Base-by-base conservation (phyloP, 1,140 invertebrate species). In the Aphelinus atriplicis region DNA sequence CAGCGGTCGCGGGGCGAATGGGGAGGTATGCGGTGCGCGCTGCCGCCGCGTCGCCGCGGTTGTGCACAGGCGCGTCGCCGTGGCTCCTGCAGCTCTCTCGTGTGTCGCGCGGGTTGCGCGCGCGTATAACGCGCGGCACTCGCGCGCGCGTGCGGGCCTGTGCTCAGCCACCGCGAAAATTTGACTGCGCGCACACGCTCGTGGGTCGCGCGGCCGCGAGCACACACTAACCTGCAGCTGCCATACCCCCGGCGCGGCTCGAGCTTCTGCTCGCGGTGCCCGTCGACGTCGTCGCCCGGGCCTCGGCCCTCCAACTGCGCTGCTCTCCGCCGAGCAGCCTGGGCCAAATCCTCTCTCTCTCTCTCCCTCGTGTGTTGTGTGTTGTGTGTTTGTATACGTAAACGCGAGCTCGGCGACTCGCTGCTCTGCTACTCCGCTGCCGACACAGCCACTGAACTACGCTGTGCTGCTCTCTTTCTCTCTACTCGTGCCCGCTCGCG, bases 11-110 rank as follows among this genome's bases (percentile, higher is more conserved):
- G 53, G 47, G 53, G 70, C 51, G 26, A 51, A 42, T 43, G 2
- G 58, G 45, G 26, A 26, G 26, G 26, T 26, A 26, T 26, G 26
- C 51, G 51, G 51, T 9, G 77, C 80, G 80, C 67, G 62, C 61
- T 57, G 43, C 58, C 81, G 78, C 82, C 75, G 77, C 73, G 67
- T 74, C 57, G 45, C 48, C 67, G 26, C 56, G 53, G 48, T 60
- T 65, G 72, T 57, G 68, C 51, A 76, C 47, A 67, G 64, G 68
- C 71, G 73, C 74, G 75, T 74, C 63, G 9, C 42, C 68, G 53
- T 9, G 65, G 26, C 57, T 63, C 48, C 26, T 3, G 71, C 53
- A 47, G 43, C 62, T 42, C 47, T 10, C 43, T 45, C 53, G 61
- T 47, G 62, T 50, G 10, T 42, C 64, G 63, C 55, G 55, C 53